Conservation (phyloP, 2,113 vertebrate genomes). For the Platysteira castanea region DNA sequence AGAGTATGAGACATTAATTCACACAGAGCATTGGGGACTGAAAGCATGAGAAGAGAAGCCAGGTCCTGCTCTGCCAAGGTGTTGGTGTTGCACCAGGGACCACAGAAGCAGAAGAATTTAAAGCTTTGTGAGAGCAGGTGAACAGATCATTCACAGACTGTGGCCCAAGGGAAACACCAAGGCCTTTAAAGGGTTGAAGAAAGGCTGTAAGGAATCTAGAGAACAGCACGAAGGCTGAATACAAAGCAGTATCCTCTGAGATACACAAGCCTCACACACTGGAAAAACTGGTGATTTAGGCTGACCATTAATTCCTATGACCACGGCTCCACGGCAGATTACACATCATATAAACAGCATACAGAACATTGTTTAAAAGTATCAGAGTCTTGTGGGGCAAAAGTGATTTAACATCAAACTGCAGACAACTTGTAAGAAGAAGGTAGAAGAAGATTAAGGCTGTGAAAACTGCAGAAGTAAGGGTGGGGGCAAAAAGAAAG, state of each 20-base stretch:
- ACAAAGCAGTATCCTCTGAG: not conserved
- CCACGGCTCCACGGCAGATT: not conserved
- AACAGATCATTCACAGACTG: not conserved
- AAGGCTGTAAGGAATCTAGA: not conserved
- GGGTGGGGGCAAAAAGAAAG: accelerated
- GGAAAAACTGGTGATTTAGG: not conserved
- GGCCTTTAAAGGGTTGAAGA: not conserved
- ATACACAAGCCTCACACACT: not conserved
- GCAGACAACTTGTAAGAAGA: not conserved
- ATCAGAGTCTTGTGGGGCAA: not conserved
- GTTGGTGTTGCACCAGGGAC: not conserved
- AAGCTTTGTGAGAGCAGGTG: not conserved
- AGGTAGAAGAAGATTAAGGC: not conserved
- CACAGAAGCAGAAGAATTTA: not conserved
- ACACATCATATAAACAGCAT: not conserved
- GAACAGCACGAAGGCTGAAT: not conserved
- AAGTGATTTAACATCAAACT: not conserved
- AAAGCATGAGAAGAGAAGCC: not conserved
- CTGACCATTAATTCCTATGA: not conserved
- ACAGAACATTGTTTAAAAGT: not conserved
- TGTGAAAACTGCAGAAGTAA: not conserved
- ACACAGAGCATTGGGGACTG: not conserved
- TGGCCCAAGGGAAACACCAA: not conserved
- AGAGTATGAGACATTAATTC: not conserved
- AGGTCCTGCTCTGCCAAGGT: not conserved